A percentile compares a stretch with the other conserved stretches of the same genome.
Evolutionary conservation across 1,140 invertebrate genomes (phyloP).

Genomic region (Polyergus mexicanus): DNA sequence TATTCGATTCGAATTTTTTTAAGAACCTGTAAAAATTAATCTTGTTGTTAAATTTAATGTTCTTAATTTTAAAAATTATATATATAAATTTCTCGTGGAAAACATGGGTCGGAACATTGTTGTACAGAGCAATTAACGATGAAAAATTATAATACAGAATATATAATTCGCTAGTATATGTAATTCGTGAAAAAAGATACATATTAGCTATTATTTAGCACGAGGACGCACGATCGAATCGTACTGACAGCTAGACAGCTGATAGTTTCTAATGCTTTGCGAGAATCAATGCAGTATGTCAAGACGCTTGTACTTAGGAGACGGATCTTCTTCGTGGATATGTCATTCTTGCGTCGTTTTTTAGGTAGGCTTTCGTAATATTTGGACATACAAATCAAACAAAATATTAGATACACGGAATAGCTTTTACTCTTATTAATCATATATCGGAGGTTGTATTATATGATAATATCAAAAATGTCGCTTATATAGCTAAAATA

Average conservation of each 20-base stretch:
- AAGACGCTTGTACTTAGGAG: conserved; percentile 11
- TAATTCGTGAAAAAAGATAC: background rate
- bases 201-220: background rate
- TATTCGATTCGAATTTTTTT: background rate
- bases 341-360: background rate
- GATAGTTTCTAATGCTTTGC: background rate
- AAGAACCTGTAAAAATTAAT: too few species aligned
- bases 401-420: background rate
- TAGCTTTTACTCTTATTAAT: background rate
- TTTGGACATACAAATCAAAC: background rate
- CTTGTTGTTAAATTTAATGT: background rate
- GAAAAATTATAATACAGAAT: background rate
- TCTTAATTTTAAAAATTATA: background rate
- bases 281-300: conserved; percentile 16
- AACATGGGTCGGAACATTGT: background rate
- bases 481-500: too few species aligned
- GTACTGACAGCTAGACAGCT: background rate
- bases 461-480: background rate
- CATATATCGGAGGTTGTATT: background rate
- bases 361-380: conserved; percentile 5
- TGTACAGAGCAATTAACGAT: background rate
- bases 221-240: conserved; percentile 15
- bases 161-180: too few species aligned
- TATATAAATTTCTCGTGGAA: background rate
- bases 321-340: background rate